Conservation (phyloP, 2,113 vertebrate genomes). For the Brachypteracias leptosomus region DNA sequence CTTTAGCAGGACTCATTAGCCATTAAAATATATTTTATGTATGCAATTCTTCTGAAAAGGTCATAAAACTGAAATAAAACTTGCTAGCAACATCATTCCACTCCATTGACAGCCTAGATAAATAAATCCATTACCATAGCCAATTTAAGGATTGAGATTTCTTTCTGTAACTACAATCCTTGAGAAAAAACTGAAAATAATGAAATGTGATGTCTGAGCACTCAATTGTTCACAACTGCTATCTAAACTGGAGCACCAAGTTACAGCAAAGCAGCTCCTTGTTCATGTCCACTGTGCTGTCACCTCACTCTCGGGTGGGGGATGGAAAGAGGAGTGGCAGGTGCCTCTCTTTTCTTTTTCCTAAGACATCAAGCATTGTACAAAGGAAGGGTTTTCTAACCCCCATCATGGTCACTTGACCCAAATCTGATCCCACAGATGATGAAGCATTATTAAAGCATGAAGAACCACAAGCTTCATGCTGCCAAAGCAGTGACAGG, state of each 20-base stretch:
- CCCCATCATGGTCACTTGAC: not conserved
- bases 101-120: not conserved
- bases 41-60: slow-evolving; percentile 34
- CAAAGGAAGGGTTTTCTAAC: not conserved
- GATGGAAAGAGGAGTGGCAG: not conserved
- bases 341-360: not conserved
- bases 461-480: not conserved
- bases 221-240: not conserved
- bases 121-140: not conserved
- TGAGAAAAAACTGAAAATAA: not conserved
- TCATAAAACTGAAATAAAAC: slow-evolving; percentile 19
- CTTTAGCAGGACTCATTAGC: not conserved
- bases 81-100: slow-evolving; percentile 24
- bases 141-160: not conserved
- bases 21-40: slow-evolving; percentile 44
- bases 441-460: not conserved
- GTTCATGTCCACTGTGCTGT: not conserved
- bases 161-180: not conserved
- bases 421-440: not conserved
- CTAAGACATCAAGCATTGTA: not conserved
- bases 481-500: not conserved
- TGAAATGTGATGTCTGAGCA: not conserved
- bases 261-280: not conserved
- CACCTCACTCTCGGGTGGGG: not conserved
- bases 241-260: not conserved